A percentile compares a stretch with the other conserved stretches of the same genome.
These are phyloP conservation scores for Sesia bembeciformis DNA, from an alignment of 2,888 invertebrate genomes.

Conservation along the genomic window DNA sequence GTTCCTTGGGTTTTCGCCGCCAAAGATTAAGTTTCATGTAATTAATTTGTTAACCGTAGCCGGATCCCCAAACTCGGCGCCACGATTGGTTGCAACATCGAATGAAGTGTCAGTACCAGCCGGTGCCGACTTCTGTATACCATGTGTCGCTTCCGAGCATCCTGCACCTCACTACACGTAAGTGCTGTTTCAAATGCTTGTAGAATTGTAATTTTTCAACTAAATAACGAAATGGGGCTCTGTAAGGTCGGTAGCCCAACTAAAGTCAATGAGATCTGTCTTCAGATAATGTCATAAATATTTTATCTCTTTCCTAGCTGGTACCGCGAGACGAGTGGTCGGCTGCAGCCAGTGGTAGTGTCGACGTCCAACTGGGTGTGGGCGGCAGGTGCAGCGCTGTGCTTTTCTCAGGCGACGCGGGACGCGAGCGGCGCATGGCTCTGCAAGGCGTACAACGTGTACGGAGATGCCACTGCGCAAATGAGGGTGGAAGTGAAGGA, in stretches of 20 bases:
- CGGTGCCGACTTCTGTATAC: conserved; percentile 76
- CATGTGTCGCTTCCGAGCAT: conserved; percentile 78
- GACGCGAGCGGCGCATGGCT: conserved; percentile 79
- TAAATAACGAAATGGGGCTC: no score
- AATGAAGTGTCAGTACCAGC: conserved; percentile 67
- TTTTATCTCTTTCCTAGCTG: conserved; percentile 1
- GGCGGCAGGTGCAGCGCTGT: conserved; percentile 81
- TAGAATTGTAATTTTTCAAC: no score
- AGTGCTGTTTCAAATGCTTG: conserved; percentile 6
- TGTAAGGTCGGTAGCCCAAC: neutral
- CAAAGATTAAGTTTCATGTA: no score
- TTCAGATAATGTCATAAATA: conserved; percentile 6
- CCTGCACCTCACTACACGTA: conserved; percentile 79
- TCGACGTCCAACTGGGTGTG: conserved; percentile 78
- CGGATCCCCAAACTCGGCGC: conserved; percentile 57
- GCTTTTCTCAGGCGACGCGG: conserved; percentile 76
- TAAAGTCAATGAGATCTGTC: neutral
- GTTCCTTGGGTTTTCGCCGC: no score
- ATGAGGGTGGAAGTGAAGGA: conserved; percentile 76
- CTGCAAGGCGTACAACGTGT: conserved; percentile 79
- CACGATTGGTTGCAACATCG: conserved; percentile 69
- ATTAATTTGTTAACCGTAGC: conserved; percentile 10
- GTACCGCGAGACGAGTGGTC: conserved; percentile 67
- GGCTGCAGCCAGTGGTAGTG: conserved; percentile 16
- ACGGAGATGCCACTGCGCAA: conserved; percentile 79